Base-by-base conservation (phyloP, 2,113 vertebrate species). In the Dipodomys merriami region DNA sequence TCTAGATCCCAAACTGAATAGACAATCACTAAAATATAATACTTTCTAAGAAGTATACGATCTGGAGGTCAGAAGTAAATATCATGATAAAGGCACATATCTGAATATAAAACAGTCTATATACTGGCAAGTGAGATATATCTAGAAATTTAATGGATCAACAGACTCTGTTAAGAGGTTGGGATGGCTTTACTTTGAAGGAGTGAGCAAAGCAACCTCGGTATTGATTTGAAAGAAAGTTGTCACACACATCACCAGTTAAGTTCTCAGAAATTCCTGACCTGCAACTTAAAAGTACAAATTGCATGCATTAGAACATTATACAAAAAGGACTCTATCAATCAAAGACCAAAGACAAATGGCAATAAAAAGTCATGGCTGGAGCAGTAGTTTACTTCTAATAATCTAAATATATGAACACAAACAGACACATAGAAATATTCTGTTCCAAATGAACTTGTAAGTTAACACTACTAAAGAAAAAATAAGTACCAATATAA, bases 371-470 rank as follows among this genome's bases (percentile, higher is more conserved):
- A 69, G 30, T 27, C 81, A 46, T 44, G n/a, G 60, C 2, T 11
- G 53, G 49, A 49, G 39, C 16, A 27, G 35, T 6, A 77, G n/a
- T 4, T 5, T 91, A 86, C 73, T 49, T 95, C 46, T 78, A 72
- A 81, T 71, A 81, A 88, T 83, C 78, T 95, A 86, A 92, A 84
- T 3, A 19, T 18, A 62, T 30, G 8, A 77, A 57, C 35, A 22
- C n/a, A 15, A 0, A 19, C 53, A 44, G n/a, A 53, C 7, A 35
- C 73, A 83, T 15, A 20, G 1, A 68, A 80, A n/a, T 91, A 68
- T 72, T 46, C 76, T 88, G 65, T 90, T 83, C 77, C 49, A 69
- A 83, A 39, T 67, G 30, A 84, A 80, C 5, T 78, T 92, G 84
- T 85, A 62, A 82, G 65, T 67, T 86, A 65, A 64, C 4, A n/a